Evolutionary conservation across 2,113 vertebrate species (phyloP).

Genomic region (Clarias magur): DNA sequence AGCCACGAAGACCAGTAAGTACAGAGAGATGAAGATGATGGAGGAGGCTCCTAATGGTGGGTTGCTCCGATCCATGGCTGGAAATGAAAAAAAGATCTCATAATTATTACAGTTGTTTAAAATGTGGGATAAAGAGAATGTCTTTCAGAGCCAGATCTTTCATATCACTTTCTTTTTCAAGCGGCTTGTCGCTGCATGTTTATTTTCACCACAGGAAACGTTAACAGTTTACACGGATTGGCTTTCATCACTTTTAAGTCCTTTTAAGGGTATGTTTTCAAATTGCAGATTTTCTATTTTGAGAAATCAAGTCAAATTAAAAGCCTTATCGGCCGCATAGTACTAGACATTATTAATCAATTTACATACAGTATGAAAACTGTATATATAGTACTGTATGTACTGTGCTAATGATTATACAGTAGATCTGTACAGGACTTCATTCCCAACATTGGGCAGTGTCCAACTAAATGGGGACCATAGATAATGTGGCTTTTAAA

Average conservation of each 20-base stretch:
- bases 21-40: constrained; percentile 72
- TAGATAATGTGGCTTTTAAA: not conserved
- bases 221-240: not conserved
- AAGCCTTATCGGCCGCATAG: too few relatives aligned
- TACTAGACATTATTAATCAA: too few relatives aligned
- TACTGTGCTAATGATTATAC: too few relatives aligned
- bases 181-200: not conserved
- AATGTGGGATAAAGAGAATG: not conserved
- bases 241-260: not conserved
- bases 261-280: constrained; percentile 15
- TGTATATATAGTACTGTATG: too few relatives aligned
- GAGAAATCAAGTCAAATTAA: too few relatives aligned
- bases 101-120: not conserved
- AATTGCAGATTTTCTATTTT: not conserved
- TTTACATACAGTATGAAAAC: too few relatives aligned
- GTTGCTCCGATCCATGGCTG: constrained; percentile 6
- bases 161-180: not conserved
- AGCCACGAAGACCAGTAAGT: constrained; percentile 74
- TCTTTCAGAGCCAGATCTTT: too few relatives aligned
- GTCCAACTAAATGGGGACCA: too few relatives aligned
- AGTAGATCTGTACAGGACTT: too few relatives aligned
- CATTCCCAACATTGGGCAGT: too few relatives aligned
- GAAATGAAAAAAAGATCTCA: not conserved
- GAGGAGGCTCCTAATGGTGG: constrained; percentile 51
- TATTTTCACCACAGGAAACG: not conserved